Evolutionary conservation across 2,797 vertebrate species (phyloP), one percentile per base, ranked within the genome.

Genomic region (Yasuhikotakia modesta): DNA sequence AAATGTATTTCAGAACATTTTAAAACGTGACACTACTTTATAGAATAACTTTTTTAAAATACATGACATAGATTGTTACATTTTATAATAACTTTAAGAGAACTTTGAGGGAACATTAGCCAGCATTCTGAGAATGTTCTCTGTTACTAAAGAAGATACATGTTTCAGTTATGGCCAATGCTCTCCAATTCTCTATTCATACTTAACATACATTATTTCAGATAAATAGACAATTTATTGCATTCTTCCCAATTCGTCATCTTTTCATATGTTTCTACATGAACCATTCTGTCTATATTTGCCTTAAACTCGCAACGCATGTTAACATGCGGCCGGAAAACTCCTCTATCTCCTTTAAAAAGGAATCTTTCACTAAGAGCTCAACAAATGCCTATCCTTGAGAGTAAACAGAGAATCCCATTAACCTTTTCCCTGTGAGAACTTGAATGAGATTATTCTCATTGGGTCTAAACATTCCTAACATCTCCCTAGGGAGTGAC

Each of bases 401-500:
- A 84, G 84, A 80, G 69, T 79, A 81, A 85, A 82, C 69, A 79
- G 30, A 76, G 85, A 84, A 82, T 73, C 57, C 74, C 70, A 67
- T 78, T 80, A 74, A 46, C 64, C 67, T 73, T 87, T 78, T 88
- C 79, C 79, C 52, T 50, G 87, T 81, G 85, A 82, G 88, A 85
- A 81, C 55, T 78, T 90, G 87, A 89, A 82, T 88, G 86, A 87
- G 87, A 90, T 89, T 83, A 87, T 82, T 91, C 85, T 87, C 82
- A 82, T 21, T 76, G 86, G 89, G 86, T 91, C 89, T 87, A 85
- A 87, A 92, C 88, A 91, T 92, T 90, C 86, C 85, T 72, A 81
- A 77, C 81, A 80, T 85, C 72, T 81, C 82, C 82, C 61, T 48
- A 80, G 76, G 21, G 81, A 89, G 84, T 86, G 84, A 87, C 81